These are phyloP conservation scores for Pipistrellus pygmaeus DNA, from an alignment of 2,797 vertebrate species.

Conservation along the genomic window DNA sequence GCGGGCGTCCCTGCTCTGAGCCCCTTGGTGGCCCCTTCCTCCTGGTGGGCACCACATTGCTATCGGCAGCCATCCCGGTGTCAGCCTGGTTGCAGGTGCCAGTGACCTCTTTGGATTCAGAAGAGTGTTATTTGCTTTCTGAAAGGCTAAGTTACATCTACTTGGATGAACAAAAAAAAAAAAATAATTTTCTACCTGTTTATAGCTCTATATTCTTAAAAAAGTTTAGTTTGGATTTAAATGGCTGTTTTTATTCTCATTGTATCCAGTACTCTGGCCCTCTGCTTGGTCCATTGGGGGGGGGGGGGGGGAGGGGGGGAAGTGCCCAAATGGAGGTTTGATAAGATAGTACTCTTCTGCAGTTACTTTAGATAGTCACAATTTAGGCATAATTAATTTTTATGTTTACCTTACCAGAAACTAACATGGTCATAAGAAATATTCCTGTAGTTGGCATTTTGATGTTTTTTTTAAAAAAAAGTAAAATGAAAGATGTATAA, in stretches of 20 bases:
- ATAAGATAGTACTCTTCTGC: neutral
- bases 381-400: conserved; percentile 1
- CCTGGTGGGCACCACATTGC: too few relatives aligned
- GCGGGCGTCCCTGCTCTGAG: neutral
- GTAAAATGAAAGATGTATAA: conserved; percentile 1
- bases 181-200: neutral
- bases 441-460: conserved; percentile 40
- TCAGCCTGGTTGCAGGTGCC: neutral
- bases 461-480: neutral
- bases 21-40: neutral
- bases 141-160: conserved; percentile 19
- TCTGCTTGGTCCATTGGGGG: conserved; percentile 29
- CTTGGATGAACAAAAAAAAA: conserved; percentile 8
- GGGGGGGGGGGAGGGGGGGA: too few relatives aligned
- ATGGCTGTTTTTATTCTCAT: conserved; percentile 25
- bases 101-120: neutral
- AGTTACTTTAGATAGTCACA: neutral
- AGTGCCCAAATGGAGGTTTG: neutral
- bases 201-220: neutral
- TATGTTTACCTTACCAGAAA: conserved; percentile 13
- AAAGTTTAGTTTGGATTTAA: neutral
- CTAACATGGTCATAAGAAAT: conserved; percentile 17
- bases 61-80: neutral
- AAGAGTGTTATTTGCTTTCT: neutral
- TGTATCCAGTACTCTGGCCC: neutral